Base-by-base conservation (phyloP, 2,113 vertebrate species). In the Microcebus griseorufus region DNA sequence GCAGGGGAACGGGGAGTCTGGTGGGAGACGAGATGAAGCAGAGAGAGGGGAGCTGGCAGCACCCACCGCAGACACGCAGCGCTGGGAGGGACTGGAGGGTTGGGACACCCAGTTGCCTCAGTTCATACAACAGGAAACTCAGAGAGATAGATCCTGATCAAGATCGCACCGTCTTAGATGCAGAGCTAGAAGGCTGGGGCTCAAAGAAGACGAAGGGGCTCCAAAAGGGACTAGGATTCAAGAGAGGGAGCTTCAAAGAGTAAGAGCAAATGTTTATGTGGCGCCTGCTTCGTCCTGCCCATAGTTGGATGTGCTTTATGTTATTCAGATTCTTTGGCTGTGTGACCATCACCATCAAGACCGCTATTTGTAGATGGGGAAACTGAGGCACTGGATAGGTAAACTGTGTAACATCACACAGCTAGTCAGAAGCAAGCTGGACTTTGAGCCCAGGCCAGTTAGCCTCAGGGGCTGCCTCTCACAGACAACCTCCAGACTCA, bases 11-110 rank as follows among this genome's bases (percentile, higher is more conserved):
- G 4, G 27, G 2, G 55, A 53, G 13, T 34, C 29, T 65, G 20
- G 45, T 53, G 18, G 6, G 6, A 73, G 5, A 23, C 7, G 9
- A 37, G 34, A 27, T 6, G 55, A 34, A 45, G 6, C 3, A 1
- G 20, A 1, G 16, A 82, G 16, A 80, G 13, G 42, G 69, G 53
- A 17, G 4, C 2, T 39, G 5, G 58, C 29, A 48, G 37, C n/a
- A 12, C 45, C 6, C 34, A 14, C 5, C 0, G 0, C 37, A n/a
- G 53, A 18, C 73, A 32, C 0, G 0, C 1, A 48, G n/a, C 6
- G 0, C 39, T 1, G 34, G 6, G 45, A 4, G 0, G n/a, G 7
- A 0, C 20, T 7, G 11, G 18, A 17, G 17, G 25, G 18, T 45
- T 42, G 58, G 37, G 13, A 14, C 72, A 29, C 9, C 53, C 23